Percentiles rank a stretch among this genome's conserved stretches.
Evolutionary conservation across 2,113 vertebrate species (phyloP).

Genomic region (Gymnorhina tibicen): DNA sequence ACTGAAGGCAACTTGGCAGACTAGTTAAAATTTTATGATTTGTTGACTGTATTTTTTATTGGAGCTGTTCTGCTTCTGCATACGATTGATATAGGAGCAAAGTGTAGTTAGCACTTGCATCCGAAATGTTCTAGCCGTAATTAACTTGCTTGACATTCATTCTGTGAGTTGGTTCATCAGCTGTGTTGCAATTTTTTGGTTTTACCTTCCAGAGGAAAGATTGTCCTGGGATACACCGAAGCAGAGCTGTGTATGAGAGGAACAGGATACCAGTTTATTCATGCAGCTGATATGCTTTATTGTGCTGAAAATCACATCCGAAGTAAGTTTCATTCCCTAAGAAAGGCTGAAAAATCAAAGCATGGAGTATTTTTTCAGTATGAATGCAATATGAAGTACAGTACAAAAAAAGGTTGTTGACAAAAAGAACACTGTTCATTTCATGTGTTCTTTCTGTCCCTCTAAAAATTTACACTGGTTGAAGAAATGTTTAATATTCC

Average conservation of each 20-base stretch:
- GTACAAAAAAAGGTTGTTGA: not conserved
- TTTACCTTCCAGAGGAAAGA: constrained; percentile 74
- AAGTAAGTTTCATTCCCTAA: constrained; percentile 73
- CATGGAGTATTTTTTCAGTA: not conserved
- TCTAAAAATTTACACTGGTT: not conserved
- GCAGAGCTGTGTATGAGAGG: constrained; percentile 80
- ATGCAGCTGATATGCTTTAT: constrained; percentile 87
- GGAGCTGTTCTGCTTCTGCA: rapidly evolving
- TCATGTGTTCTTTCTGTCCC: not conserved
- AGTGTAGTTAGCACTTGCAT: not conserved
- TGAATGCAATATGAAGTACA: not conserved
- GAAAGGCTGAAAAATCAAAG: not conserved
- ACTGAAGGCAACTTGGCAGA: not conserved
- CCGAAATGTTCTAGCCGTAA: not conserved
- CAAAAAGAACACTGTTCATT: not conserved
- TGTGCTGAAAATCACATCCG: constrained; percentile 84
- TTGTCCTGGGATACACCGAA: constrained; percentile 85
- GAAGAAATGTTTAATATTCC: not conserved
- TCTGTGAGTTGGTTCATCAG: not conserved
- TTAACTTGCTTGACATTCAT: not conserved
- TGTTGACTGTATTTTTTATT: not conserved
- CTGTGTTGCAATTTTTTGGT: not conserved
- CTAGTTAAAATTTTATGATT: not conserved
- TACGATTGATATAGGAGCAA: not conserved
- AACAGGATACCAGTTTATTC: constrained; percentile 86